A percentile compares a stretch with the other conserved stretches of the same genome.
Conservation (phyloP, 2,113 vertebrate species). For the Phalacrocorax carbo region DNA sequence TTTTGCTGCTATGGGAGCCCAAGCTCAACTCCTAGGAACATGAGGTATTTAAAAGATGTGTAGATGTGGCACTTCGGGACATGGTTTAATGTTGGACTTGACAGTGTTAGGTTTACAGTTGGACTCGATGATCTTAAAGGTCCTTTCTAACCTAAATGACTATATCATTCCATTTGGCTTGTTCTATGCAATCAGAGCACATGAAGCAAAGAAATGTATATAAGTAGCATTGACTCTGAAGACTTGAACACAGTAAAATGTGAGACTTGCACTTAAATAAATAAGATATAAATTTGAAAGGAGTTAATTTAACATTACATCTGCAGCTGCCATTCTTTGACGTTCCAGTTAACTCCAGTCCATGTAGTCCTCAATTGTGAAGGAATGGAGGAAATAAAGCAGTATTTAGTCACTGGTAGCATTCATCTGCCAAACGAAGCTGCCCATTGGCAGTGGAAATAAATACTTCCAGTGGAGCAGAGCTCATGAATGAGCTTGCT, state of each 20-base stretch:
- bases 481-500: background rate
- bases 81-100: background rate
- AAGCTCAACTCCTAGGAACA: background rate
- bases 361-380: background rate
- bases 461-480: background rate
- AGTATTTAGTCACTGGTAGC: background rate
- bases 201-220: background rate
- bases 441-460: background rate
- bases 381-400: background rate
- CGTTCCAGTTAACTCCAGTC: background rate
- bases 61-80: background rate
- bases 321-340: background rate
- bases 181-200: background rate
- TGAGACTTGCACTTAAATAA: background rate
- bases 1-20: background rate
- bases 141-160: background rate
- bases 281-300: background rate
- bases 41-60: rapidly evolving
- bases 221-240: background rate
- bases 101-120: background rate
- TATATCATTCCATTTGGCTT: background rate
- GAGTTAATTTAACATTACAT: background rate
- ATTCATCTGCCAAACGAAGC: background rate
- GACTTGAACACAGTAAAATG: background rate
- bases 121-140: background rate